Base-by-base conservation (phyloP, 2,888 invertebrate species). In the Himalopsyche kuldschensis region DNA sequence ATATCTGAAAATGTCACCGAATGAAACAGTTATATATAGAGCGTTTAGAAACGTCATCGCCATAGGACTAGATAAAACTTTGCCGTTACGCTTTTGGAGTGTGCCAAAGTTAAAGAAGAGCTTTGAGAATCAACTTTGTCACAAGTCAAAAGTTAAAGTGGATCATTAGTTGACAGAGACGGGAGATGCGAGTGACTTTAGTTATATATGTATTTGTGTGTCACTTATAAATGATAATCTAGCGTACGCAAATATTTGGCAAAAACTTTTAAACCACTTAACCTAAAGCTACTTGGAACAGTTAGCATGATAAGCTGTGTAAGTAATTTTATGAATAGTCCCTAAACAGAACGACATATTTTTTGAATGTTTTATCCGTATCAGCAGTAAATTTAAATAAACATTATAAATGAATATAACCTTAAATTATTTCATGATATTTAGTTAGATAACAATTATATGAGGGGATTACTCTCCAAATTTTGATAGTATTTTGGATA, bases 121-220 rank as follows among this genome's bases (percentile, higher is more conserved):
- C 75, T 82, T 75, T 76, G 27, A 27, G 82, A 80, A 82, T 84
- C 82, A 82, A 82, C 82, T 84, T 84, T 82, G 82, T 79, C 80
- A 76, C 80, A 78, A 82, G 80, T 82, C 81, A 75, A 82, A 82
- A 80, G 82, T 81, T 84, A 76, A 82, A 84, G 84, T 84, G 79
- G 84, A 84, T 84, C 82, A 84, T 84, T 82, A 84, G 82, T 84
- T 77, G 84, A 79, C 84, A 77, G 75, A 80, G 75, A 30, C 75
- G 81, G 69, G 46, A 27, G 47, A 77, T 11, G 55, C 35, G 24
- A 55, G 55, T 30, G 27, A 27, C 27, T 69, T 27, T 27, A 27
- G 69, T 69, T 69, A 69, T 69, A 69, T 69, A 69, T 69, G 30
- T 69, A 69, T 69, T 69, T 69, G 69, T 69, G 69, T 69, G 69